phyloP scores from a whole-genome alignment of 2,888 invertebrate species.

The Argyresthia albistria region DNA sequence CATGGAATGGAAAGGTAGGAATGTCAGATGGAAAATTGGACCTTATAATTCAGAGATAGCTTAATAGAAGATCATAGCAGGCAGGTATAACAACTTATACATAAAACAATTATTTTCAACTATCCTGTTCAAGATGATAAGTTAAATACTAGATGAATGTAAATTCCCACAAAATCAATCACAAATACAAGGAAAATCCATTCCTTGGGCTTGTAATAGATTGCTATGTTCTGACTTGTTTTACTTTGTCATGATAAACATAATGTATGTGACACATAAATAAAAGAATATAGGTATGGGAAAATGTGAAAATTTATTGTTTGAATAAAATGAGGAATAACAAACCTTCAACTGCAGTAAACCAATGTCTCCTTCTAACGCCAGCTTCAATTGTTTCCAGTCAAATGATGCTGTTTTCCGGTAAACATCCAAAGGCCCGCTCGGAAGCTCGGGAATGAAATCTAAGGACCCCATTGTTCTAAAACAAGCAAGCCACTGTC shows the following conservation, averaged over 20 bases:
- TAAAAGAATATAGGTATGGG: no score
- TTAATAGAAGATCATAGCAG: no score
- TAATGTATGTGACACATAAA: no score
- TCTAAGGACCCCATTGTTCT: slow-evolving; percentile 63
- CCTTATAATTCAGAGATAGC: no score
- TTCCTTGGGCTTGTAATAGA: neutral
- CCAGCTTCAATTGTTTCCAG: slow-evolving; percentile 87
- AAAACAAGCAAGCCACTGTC: neutral
- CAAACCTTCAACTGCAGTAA: slow-evolving; percentile 83
- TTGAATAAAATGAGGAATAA: slow-evolving; percentile 5
- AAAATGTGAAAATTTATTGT: no score
- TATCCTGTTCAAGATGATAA: neutral
- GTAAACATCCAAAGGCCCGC: slow-evolving; percentile 84
- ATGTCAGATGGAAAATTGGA: no score
- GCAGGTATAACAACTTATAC: no score
- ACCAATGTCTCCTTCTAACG: slow-evolving; percentile 83
- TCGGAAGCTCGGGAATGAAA: slow-evolving; percentile 78
- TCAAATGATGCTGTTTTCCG: slow-evolving; percentile 86
- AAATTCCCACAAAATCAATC: neutral
- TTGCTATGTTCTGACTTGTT: no score
- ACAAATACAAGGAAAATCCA: neutral
- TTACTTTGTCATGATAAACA: no score
- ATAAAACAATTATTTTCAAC: neutral
- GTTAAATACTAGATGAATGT: neutral
- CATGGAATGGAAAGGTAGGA: no score